Evolutionary conservation across 2,888 invertebrate species (phyloP), one percentile per base, ranked within the genome.

Genomic region (Pomacea canaliculata): DNA sequence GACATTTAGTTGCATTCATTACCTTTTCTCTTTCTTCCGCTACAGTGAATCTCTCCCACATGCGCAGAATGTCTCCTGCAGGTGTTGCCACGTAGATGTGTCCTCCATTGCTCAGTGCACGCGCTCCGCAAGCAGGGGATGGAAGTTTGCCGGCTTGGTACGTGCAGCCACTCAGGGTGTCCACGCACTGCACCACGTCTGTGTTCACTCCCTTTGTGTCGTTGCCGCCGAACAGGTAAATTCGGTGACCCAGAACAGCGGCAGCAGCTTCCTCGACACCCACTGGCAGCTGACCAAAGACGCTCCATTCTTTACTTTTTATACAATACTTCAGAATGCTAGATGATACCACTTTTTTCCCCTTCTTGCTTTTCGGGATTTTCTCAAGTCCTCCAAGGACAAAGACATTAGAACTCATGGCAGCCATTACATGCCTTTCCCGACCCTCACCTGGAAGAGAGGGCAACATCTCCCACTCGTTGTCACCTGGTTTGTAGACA

Each of bases 401-500:
- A 63, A 71, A 77, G 49, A 77, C 18, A 27, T 19, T 18, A n/a
- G 60, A 46, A 18, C 60, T 27, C 18, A 77, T 66, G n/a, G 72
- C 73, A 12, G 60, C 70, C 77, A 77, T 77, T 7, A 59, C 27
- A 49, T 77, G 77, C 7, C 63, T 67, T 37, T 73, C 73, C 27
- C 77, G 67, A 16, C 77, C 77, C 18, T 16, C 37, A 37, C 37
- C 37, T 12, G 49, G 60, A 1, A 71, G 63, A 23, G 68, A 62
- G 4, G 73, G 77, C 60, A 71, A 70, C 2, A 27, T 16, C 13
- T 66, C 46, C 77, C 77, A 77, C 18, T 72, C 51, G 56, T 77
- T 73, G 23, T 62, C 56, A 19, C 23, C 72, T 18, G 77, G 77
- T 27, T 48, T 66, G 72, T 73, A 77, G 27, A 68, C 68, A 5